These are phyloP conservation scores for Lepus oiostolus DNA, from an alignment of 2,797 vertebrate species.

Conservation along the genomic window DNA sequence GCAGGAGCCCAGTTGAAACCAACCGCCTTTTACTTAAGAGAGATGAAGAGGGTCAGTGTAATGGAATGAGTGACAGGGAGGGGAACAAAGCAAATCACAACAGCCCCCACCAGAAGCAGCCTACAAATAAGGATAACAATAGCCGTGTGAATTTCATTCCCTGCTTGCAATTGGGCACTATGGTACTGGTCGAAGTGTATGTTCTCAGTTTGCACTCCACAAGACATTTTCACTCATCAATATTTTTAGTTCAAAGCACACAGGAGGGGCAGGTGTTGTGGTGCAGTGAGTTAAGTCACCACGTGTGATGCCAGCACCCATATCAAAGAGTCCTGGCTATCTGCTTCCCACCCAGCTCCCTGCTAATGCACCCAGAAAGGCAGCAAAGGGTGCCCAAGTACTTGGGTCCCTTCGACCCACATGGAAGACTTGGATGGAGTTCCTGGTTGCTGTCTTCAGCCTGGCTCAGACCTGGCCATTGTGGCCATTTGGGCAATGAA, in stretches of 20 bases:
- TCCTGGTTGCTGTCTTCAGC: no score
- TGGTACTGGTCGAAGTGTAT: background rate
- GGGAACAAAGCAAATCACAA: background rate
- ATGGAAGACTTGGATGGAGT: no score
- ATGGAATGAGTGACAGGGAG: background rate
- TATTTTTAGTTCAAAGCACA: constrained; percentile 53
- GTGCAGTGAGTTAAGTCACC: no score
- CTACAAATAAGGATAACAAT: background rate
- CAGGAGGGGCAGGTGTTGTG: no score
- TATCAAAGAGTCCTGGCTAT: no score
- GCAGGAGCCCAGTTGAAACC: background rate
- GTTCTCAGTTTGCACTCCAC: constrained; percentile 13
- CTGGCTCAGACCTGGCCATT: no score
- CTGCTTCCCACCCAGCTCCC: no score
- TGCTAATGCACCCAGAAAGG: no score
- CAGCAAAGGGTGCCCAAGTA: no score
- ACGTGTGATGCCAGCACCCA: no score
- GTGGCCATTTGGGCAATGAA: no score
- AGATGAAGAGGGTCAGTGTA: background rate
- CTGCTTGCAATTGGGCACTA: background rate
- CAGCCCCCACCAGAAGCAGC: background rate
- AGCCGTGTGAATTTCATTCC: background rate
- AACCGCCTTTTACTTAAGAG: background rate
- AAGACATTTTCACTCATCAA: constrained; percentile 2
- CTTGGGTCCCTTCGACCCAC: no score